These are phyloP conservation scores for Seriola rivoliana DNA, from an alignment of 2,113 vertebrate species.

Conservation along the genomic window DNA sequence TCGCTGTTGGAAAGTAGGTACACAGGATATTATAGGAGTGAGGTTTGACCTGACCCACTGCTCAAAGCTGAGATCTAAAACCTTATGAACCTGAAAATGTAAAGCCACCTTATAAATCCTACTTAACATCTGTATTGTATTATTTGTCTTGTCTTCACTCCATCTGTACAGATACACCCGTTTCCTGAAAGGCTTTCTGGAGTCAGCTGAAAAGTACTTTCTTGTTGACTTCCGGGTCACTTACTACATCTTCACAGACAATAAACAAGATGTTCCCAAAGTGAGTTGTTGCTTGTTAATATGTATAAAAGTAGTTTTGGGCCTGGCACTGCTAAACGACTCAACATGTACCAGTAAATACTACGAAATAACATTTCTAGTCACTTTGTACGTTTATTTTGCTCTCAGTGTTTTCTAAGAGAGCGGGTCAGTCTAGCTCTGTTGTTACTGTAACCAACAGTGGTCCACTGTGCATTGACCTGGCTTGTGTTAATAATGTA, in stretches of 20 bases:
- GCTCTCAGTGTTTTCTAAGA: too few relatives aligned
- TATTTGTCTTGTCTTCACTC: background rate
- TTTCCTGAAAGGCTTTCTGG: conserved; percentile 56
- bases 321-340: too few relatives aligned
- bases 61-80: background rate
- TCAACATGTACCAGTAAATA: too few relatives aligned
- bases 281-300: conserved; percentile 21
- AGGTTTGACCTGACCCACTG: background rate
- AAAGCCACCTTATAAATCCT: background rate
- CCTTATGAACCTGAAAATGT: background rate
- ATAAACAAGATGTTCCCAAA: conserved; percentile 34
- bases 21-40: too few relatives aligned
- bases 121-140: background rate
- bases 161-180: conserved; percentile 46
- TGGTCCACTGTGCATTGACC: too few relatives aligned
- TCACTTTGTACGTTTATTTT: too few relatives aligned
- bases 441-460: too few relatives aligned
- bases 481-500: too few relatives aligned
- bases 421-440: too few relatives aligned
- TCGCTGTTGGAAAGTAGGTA: conserved; percentile 66
- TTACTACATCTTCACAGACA: conserved; percentile 66
- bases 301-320: background rate
- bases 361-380: too few relatives aligned
- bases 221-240: conserved; percentile 61
- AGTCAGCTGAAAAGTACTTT: conserved; percentile 61